Percentiles rank a stretch among this genome's conserved stretches.
Conservation (phyloP, 2,797 vertebrate species). For the Furcifer pardalis region DNA sequence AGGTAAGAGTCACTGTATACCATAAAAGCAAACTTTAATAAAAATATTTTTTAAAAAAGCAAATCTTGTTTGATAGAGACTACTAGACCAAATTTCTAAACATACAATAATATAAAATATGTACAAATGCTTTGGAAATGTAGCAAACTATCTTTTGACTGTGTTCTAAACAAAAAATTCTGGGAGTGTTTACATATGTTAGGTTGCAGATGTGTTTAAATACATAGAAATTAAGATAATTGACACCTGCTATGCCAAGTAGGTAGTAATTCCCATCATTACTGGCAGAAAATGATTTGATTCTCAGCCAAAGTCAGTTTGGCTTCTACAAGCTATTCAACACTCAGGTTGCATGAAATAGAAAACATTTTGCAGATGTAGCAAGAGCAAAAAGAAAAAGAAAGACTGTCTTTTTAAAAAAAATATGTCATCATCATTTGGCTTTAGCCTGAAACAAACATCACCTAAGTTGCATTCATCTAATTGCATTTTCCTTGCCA, state of each 20-base stretch:
- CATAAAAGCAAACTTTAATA: constrained; percentile 6
- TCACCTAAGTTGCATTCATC: not conserved
- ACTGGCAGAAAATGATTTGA: not conserved
- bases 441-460: not conserved
- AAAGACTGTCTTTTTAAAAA: not conserved
- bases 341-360: not conserved
- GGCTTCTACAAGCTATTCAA: not conserved
- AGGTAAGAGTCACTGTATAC: constrained; percentile 27
- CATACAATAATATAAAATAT: not conserved
- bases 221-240: not conserved
- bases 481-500: not conserved
- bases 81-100: not conserved
- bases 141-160: not conserved
- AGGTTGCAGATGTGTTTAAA: not conserved
- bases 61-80: not conserved
- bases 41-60: no score
- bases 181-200: not conserved
- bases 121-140: not conserved
- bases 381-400: not conserved
- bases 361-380: not conserved
- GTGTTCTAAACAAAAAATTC: not conserved
- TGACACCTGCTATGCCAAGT: not conserved
- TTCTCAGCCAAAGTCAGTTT: not conserved
- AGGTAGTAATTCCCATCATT: not conserved
- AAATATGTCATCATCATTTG: not conserved